Evolutionary conservation across 2,113 vertebrate genomes (phyloP), one percentile per base, ranked within the genome.

Genomic region (Sitta europaea): DNA sequence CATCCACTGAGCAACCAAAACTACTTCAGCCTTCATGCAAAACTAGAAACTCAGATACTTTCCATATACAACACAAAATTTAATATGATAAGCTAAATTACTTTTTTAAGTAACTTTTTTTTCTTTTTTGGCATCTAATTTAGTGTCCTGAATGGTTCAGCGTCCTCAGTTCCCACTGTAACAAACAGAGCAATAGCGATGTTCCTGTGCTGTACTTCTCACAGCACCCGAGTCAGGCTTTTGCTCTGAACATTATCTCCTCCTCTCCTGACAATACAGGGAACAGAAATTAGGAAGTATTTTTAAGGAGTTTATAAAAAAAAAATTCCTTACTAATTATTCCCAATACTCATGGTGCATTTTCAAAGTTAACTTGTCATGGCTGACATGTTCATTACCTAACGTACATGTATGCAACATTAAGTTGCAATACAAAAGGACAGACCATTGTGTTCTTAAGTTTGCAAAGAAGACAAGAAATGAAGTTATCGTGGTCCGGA

Each of bases 141-240:
- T 55, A 38, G 14, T 27, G 48, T 51, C 42, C 40, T 65, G n/a
- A 72, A 59, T 11, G 7, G 17, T 67, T 77, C 77, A 87, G 11
- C 18, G 42, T 33, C 12, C 11, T 65, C 66, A 33, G 25, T 43
- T 45, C 6, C 23, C 19, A 13, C 29, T 77, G n/a, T 9, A 83
- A 57, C 0, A 11, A 54, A 5, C 0, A 0, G 18, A 80, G 18
- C 15, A 65, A 68, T 67, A 38, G 9, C 10, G 10, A 8, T 0
- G 1, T 6, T 83, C 8, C 38, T 47, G 23, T 0, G 0, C 12
- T 12, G 8, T 19, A 17, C 48, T 79, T 66, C 25, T 79, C 50
- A 42, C 22, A 38, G 29, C 22, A 70, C 1, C 21, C 24, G 25
- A 42, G 12, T 62, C 35, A 76, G 33, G 9, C 3, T 85, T 35